Evolutionary conservation across 64 coral and sea anemone species (phyloP).

Genomic region (Actinia equina): DNA sequence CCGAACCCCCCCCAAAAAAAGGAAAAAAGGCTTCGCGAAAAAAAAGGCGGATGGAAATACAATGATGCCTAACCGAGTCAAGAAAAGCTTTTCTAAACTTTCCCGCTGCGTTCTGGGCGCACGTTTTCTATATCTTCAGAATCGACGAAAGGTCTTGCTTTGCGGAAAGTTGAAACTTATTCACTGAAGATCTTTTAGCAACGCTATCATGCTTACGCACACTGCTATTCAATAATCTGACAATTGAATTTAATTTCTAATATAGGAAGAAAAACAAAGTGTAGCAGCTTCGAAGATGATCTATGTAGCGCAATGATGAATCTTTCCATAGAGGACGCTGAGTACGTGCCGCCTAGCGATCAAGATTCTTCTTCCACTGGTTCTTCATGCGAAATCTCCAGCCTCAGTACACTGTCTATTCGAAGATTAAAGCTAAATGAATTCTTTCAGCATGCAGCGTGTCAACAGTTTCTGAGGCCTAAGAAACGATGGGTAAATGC

Average conservation of each 20-base stretch:
- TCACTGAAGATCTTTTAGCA: neutral
- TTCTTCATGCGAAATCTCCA: no score
- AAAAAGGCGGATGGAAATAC: no score
- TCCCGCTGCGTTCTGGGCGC: no score
- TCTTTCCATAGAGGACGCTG: neutral
- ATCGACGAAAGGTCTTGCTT: neutral
- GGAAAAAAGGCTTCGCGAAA: no score
- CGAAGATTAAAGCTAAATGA: constrained; percentile 7
- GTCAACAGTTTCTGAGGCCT: neutral
- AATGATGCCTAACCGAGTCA: no score
- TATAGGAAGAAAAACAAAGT: neutral
- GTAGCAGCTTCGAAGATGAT: neutral
- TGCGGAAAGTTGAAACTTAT: neutral
- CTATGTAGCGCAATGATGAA: neutral
- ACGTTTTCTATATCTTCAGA: neutral
- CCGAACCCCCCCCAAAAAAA: no score
- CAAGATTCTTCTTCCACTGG: no score
- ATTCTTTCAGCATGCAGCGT: neutral
- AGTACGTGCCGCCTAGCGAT: no score
- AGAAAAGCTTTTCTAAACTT: no score
- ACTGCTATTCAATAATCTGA: neutral
- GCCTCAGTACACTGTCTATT: no score
- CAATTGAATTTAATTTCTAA: neutral
- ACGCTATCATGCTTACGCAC: neutral
- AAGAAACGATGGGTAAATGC: constrained; percentile 9